Evolutionary conservation across 2,113 vertebrate species (phyloP).

Genomic region (Nibea coibor): DNA sequence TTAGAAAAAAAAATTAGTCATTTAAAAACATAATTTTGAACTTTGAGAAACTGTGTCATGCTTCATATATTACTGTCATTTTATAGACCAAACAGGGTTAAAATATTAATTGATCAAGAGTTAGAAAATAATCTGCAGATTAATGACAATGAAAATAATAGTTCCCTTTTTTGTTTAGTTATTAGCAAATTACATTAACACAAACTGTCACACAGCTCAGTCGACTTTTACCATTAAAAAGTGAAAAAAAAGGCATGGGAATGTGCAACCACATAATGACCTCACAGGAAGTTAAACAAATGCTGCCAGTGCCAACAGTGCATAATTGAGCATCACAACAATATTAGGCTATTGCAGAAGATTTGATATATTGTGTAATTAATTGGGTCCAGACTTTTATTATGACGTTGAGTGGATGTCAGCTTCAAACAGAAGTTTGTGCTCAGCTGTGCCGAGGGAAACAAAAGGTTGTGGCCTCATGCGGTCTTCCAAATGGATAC

Average conservation of each 20-base stretch:
- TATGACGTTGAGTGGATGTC: constrained; percentile 57
- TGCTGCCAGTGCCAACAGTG: constrained; percentile 18
- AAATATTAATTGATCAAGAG: too few relatives aligned
- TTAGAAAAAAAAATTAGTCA: too few relatives aligned
- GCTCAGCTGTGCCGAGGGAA: constrained; percentile 40
- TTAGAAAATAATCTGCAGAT: too few relatives aligned
- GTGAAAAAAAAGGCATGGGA: constrained; percentile 35
- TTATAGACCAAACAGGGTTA: too few relatives aligned
- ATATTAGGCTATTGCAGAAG: constrained; percentile 28
- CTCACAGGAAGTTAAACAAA: constrained; percentile 2
- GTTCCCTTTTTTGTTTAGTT: not conserved
- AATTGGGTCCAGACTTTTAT: constrained; percentile 64
- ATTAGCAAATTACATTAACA: not conserved
- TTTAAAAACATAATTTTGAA: too few relatives aligned
- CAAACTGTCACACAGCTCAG: not conserved
- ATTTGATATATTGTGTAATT: constrained; percentile 56
- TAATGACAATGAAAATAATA: too few relatives aligned
- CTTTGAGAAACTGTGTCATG: too few relatives aligned
- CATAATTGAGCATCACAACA: constrained; percentile 35
- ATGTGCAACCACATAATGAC: constrained; percentile 15
- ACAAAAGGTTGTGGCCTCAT: constrained; percentile 67
- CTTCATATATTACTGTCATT: too few relatives aligned
- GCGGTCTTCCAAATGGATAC: constrained; percentile 60
- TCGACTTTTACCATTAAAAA: not conserved
- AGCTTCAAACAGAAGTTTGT: constrained; percentile 51